A percentile compares a stretch with the other conserved stretches of the same genome.
Conservation (phyloP, 2,888 invertebrate species). For the Caenorhabditis zanzibari region DNA sequence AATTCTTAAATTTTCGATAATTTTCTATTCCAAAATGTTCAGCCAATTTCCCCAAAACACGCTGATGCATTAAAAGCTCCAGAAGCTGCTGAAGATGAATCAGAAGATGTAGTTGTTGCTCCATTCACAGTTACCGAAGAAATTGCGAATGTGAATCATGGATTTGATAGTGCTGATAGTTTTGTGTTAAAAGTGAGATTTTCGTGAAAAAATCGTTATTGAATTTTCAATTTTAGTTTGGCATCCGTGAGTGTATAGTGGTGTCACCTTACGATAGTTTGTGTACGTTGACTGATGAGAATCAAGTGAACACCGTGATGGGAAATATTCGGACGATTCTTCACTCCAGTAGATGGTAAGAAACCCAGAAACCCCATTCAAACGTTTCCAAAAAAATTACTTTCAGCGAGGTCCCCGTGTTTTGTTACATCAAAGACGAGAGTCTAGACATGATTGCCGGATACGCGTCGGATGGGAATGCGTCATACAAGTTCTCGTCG, state of each 20-base stretch:
- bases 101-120: not conserved
- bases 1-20: not conserved
- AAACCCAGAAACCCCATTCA: too few relatives aligned
- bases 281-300: conserved; percentile 24
- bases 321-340: conserved; percentile 42
- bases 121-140: conserved; percentile 45
- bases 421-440: conserved; percentile 37
- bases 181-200: conserved; percentile 19
- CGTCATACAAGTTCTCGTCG: conserved; percentile 26
- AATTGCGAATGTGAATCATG: conserved; percentile 27
- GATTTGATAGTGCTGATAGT: conserved; percentile 21
- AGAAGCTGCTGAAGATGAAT: not conserved
- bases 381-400: too few relatives aligned
- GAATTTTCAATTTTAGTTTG: conserved; percentile 33
- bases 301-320: conserved; percentile 44
- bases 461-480: conserved; percentile 55
- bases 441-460: conserved; percentile 36
- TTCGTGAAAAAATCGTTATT: not conserved
- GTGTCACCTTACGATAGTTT: conserved; percentile 29
- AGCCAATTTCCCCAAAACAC: conserved; percentile 5
- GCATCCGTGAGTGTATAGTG: conserved; percentile 47
- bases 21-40: not conserved
- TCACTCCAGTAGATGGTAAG: conserved; percentile 34
- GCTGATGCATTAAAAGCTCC: not conserved
- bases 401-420: conserved; percentile 48